Evolutionary conservation across 1,140 invertebrate species (phyloP).

Genomic region (Helicoverpa armigera): DNA sequence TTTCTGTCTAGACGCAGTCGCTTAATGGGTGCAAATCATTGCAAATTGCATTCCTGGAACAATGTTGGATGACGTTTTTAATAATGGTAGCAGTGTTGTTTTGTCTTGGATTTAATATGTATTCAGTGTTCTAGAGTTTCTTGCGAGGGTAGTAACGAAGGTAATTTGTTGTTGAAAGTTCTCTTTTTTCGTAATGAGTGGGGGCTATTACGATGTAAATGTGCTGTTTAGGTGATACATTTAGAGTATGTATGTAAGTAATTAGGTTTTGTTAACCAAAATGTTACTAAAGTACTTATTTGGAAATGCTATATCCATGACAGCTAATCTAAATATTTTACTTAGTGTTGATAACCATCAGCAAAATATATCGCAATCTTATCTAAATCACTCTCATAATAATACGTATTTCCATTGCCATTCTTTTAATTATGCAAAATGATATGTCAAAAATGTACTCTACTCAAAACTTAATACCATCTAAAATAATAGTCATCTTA

Average conservation of each 20-base stretch:
- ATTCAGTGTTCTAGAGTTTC: background rate
- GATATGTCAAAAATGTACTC: conserved; percentile 13
- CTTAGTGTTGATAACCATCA: too few species aligned
- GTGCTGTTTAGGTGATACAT: too few species aligned
- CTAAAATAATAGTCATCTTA: conserved; percentile 12
- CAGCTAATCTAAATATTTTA: too few species aligned
- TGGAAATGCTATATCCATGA: too few species aligned
- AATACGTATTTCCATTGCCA: too few species aligned
- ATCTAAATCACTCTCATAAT: too few species aligned
- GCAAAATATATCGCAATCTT: too few species aligned
- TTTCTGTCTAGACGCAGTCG: conserved; percentile 71
- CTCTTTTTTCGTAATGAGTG: too few species aligned
- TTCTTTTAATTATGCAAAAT: conserved; percentile 9
- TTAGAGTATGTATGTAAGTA: too few species aligned
- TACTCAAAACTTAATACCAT: conserved; percentile 6
- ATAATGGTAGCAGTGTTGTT: conserved; percentile 67
- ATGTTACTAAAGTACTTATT: too few species aligned
- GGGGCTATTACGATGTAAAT: too few species aligned
- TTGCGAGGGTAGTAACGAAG: background rate
- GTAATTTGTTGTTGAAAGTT: background rate
- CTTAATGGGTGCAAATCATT: conserved; percentile 83
- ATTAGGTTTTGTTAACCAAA: too few species aligned
- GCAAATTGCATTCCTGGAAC: conserved; percentile 75
- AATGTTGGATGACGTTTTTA: conserved; percentile 72
- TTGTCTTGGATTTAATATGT: conserved; percentile 31